Evolutionary conservation across 2,888 invertebrate genomes (phyloP), one percentile per base, ranked within the genome.

Genomic region (Cephus pygmeus): DNA sequence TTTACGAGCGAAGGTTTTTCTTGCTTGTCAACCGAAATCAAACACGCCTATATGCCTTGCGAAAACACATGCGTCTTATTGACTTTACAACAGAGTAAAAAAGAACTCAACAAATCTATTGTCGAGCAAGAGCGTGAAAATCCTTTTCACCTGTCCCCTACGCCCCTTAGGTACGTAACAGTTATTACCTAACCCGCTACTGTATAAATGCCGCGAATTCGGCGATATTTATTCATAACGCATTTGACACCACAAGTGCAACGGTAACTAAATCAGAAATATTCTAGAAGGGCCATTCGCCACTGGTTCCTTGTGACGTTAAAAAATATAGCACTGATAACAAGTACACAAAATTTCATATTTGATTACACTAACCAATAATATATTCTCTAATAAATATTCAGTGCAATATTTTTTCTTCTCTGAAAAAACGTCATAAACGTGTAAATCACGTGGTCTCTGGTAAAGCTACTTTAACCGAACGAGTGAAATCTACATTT

Each of bases 201-300:
- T 34, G 73, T 78, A 78, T 78, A 78, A 78, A 71, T 69, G 71
- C 56, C 56, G 31, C n/a, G 69, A 71, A 76, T 78, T 69, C 68
- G 34, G 11, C 71, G 73, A 78, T 68, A 69, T n/a, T 78, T 69
- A 78, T 69, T 78, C 78, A 78, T 73, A 73, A 75, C 73, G 33
- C 71, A 73, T 68, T 75, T 75, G 75, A 76, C 78, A 12, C 56
- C 9, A 9, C 15, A 56, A 56, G 23, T 56, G 56, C 9, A 9
- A 56, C 56, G 56, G 56, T 56, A 56, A 56, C 56, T 56, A 56
- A 56, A 23, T 2, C 56, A 23, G 9, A 56, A 56, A 15, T 56
- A 9, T 56, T 56, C 23, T 56, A 56, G 0, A 56, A 56, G 35
- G 9, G 6, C 23, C 2, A 56, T 23, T 56, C 56, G 23, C 56